phyloP scores from a whole-genome alignment of 2,888 invertebrate species.

The Agrochola lota region DNA sequence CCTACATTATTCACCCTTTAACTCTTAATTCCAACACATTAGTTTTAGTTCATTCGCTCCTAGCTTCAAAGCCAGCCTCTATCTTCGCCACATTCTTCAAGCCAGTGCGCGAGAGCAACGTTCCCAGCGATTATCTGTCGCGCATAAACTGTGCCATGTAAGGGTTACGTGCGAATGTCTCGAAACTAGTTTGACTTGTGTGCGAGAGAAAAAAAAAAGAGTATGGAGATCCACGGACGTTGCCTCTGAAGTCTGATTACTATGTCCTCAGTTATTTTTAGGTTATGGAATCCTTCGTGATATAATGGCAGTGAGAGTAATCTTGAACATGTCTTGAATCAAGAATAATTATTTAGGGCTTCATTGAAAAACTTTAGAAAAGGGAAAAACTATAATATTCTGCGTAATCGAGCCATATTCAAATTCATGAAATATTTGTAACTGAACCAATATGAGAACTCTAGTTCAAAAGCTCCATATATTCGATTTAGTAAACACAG shows the following conservation, averaged over 20 bases:
- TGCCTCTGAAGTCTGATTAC: slow-evolving; percentile 39
- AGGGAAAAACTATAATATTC: too few relatives aligned
- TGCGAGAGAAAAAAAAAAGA: slow-evolving; percentile 52
- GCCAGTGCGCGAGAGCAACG: slow-evolving; percentile 41
- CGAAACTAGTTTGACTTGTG: slow-evolving; percentile 69
- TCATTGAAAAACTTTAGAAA: background rate
- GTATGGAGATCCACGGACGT: slow-evolving; percentile 48
- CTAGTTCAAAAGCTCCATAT: background rate
- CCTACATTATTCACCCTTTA: background rate
- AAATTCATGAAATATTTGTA: background rate
- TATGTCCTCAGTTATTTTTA: slow-evolving; percentile 50
- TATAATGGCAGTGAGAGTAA: slow-evolving; percentile 15
- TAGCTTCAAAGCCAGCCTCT: background rate
- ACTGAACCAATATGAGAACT: background rate
- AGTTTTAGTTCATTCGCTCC: background rate
- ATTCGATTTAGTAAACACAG: background rate
- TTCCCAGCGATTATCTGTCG: slow-evolving; percentile 55
- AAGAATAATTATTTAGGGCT: background rate
- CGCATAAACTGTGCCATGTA: slow-evolving; percentile 63
- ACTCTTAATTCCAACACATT: background rate
- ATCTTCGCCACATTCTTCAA: background rate
- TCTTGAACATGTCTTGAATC: too few relatives aligned
- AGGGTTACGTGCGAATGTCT: slow-evolving; percentile 61
- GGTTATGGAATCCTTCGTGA: slow-evolving; percentile 23
- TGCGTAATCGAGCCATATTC: too few relatives aligned